Base-by-base conservation (phyloP, 2,888 invertebrate genomes). In the Nomada goodeniana region DNA sequence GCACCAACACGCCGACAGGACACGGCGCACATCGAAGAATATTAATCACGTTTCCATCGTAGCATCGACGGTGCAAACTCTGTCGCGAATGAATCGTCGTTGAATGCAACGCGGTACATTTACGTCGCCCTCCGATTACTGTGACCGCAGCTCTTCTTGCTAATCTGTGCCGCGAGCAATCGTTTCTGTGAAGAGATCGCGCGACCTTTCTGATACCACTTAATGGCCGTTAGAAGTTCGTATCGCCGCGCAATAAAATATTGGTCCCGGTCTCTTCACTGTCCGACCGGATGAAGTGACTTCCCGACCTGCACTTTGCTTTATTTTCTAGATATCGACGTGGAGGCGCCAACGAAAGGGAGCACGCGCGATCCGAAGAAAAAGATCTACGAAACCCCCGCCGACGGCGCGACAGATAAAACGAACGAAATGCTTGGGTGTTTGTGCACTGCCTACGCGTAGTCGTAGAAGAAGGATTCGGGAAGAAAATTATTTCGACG, bases 141-240 rank as follows among this genome's bases (percentile, higher is more conserved):
- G 52, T 61, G 23, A 59, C 69, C 70, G 59, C 47, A 47, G 11
- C 68, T 42, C 44, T 76, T 82, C 82, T 42, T 15, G 70, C 69
- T 82, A 79, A 82, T 82, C 82, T 61, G 11, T 23, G 4, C 26
- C 26, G 20, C 29, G 63, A 42, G 50, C 50, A 60, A 53, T 52
- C 57, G 68, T 18, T 82, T 78, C 82, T 47, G 5, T 55, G 83
- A 82, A 78, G 52, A n/a, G 67, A 72, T 72, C 55, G 67, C 47
- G 10, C 57, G 77, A 67, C 74, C 77, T 83, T 75, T 67, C 64
- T 63, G 80, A 82, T 64, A 72, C 20, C 55, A 57, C 26, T 44
- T 53, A 67, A 61, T 63, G 59, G 29, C 59, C 57, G 77, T 76
- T 64, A 59, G 60, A 60, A 55, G 47, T 29, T 50, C 11, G 18